Percentiles rank a stretch among this genome's conserved stretches.
phyloP scores from a whole-genome alignment of 2,797 vertebrate genomes.

The Myiotriccus ornatus region DNA sequence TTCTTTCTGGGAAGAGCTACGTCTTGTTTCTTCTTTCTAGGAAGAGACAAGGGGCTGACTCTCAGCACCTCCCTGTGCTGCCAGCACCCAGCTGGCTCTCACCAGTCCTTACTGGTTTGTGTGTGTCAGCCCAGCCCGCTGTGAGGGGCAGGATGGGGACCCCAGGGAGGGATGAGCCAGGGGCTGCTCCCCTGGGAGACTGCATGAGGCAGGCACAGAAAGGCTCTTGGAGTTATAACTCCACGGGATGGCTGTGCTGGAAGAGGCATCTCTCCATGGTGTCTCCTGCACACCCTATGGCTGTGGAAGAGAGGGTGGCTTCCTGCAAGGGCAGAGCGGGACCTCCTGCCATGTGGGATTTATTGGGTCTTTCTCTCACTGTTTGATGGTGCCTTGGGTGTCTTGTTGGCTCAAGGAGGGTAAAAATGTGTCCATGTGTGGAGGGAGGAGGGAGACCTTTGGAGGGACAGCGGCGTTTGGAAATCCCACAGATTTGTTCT shows the following conservation, averaged over 20 bases:
- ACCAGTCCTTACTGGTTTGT: not conserved
- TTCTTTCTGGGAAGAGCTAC: not conserved
- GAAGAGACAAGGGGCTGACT: not conserved
- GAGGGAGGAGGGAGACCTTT: not conserved
- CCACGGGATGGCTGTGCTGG: rapidly evolving
- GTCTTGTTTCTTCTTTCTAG: not conserved
- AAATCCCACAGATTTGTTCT: not conserved
- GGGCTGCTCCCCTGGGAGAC: not conserved
- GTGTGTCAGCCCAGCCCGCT: not conserved
- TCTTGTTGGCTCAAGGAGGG: rapidly evolving
- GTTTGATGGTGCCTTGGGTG: not conserved
- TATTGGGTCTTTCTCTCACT: rapidly evolving
- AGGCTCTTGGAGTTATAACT: not conserved
- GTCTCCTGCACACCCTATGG: rapidly evolving
- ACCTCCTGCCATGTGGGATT: not conserved
- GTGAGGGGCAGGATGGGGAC: not conserved
- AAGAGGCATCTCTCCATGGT: rapidly evolving
- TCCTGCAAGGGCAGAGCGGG: rapidly evolving
- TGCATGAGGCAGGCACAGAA: not conserved
- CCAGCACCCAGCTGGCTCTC: not conserved
- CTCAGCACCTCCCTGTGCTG: not conserved
- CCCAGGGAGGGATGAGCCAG: not conserved
- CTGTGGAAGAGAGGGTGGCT: not conserved
- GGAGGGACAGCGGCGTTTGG: not conserved
- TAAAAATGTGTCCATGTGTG: rapidly evolving